Base-by-base conservation (phyloP, 2,113 vertebrate genomes). In the Urocynchramus pylzowi region DNA sequence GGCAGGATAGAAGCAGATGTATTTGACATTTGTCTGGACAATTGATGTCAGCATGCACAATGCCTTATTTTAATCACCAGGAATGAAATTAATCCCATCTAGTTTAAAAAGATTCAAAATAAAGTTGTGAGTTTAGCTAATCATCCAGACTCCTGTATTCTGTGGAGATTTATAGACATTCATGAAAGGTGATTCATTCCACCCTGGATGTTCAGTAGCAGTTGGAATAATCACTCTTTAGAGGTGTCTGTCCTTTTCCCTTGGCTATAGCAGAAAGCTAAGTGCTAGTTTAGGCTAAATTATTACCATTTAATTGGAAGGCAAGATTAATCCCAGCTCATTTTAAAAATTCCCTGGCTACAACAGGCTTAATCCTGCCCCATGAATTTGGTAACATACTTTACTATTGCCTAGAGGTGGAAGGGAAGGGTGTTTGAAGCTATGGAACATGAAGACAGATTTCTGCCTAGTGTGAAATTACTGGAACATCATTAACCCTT, bases 291-390 rank as follows among this genome's bases (percentile, higher is more conserved):
- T 67, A 90, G n/a, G 54, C 39, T 87, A 74, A 88, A 85, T 70
- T 63, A 92, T 90, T 86, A 92, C 18, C 33, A 33, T 94, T 96
- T 94, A 94, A 97, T 90, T 92, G 71, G 18, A 47, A 86, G 71
- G 54, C 9, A 86, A 86, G 42, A 92, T 88, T 93, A 96, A 94
- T 90, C 54, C 79, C 79, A 61, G 59, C 77, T 88, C 10, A 53
- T 90, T 94, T 92, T 2, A 69, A 93, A 89, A 89, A 24, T 67
- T 77, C 33, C 47, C 47, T 70, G 59, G 30, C 68, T 80, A 50
- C 42, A 90, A 77, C 42, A 81, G 24, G n/a, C 44, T 73, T 76
- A 90, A 80, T 70, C 42, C 15, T 45, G 63, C 54, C 71, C 83
- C 10, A 8, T 35, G 63, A 86, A 78, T 92, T 77, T 76, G 80